Percentiles rank a stretch among this genome's conserved stretches.
Conservation (phyloP, 2,888 invertebrate species). For the Athalia circularis region DNA sequence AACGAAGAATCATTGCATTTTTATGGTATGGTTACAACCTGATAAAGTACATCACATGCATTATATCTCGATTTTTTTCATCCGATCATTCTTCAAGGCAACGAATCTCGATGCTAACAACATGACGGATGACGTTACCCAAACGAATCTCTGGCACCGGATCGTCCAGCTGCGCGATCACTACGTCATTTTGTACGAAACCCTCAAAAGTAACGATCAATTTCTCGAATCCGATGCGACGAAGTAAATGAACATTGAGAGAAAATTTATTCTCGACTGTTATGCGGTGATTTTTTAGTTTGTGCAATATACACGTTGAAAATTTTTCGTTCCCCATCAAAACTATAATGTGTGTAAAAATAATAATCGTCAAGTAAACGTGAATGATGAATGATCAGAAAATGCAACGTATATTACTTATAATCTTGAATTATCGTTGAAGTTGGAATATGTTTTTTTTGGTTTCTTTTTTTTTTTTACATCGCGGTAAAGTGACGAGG, state of each 20-base stretch:
- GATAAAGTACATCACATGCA: too few species aligned
- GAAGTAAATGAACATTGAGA: not conserved
- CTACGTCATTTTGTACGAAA: slow-evolving; percentile 66
- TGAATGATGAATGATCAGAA: too few species aligned
- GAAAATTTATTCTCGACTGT: not conserved
- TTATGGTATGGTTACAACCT: slow-evolving; percentile 7
- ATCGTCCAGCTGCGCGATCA: slow-evolving; percentile 67
- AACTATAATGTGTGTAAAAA: too few species aligned
- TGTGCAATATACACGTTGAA: slow-evolving; percentile 20
- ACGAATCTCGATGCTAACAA: slow-evolving; percentile 35
- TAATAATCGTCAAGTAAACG: too few species aligned
- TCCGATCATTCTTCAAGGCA: slow-evolving; percentile 36
- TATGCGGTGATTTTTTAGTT: not conserved
- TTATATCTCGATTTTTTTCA: slow-evolving; percentile 7
- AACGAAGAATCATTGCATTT: not conserved
- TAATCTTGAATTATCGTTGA: too few species aligned
- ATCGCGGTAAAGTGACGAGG: too few species aligned
- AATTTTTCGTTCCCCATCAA: not conserved
- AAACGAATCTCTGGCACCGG: slow-evolving; percentile 65
- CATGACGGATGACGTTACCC: slow-evolving; percentile 59
- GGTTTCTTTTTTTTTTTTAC: too few species aligned
- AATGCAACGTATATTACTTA: too few species aligned
- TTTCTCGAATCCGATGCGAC: slow-evolving; percentile 4
- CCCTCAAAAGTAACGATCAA: slow-evolving; percentile 52
- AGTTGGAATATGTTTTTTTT: too few species aligned